phyloP scores from a whole-genome alignment of 2,888 invertebrate species.

The Mamestra brassicae region DNA sequence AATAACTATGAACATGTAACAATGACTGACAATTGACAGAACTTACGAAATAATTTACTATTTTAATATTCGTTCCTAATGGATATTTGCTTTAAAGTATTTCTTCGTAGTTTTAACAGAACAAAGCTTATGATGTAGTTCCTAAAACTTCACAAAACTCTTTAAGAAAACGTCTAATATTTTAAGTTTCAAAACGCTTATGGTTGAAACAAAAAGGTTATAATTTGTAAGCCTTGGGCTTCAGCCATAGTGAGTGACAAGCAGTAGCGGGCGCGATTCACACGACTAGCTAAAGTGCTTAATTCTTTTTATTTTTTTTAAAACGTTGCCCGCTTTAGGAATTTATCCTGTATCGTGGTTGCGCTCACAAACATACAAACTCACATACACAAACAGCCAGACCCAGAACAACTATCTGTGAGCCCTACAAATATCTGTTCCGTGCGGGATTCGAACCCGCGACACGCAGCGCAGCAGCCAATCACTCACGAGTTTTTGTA shows the following conservation, averaged over 20 bases:
- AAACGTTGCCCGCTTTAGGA: too few relatives aligned
- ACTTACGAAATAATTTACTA: background rate
- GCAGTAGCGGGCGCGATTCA: background rate
- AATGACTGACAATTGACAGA: background rate
- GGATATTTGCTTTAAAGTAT: background rate
- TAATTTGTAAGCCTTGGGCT: constrained; percentile 45
- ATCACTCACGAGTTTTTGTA: too few relatives aligned
- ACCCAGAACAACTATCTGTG: too few relatives aligned
- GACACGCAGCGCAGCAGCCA: too few relatives aligned
- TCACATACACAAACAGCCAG: too few relatives aligned
- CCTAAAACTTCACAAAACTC: background rate
- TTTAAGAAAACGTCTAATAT: constrained; percentile 51
- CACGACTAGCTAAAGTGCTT: background rate
- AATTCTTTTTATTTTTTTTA: too few relatives aligned
- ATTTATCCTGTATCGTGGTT: too few relatives aligned
- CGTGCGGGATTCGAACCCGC: too few relatives aligned
- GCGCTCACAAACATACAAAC: too few relatives aligned
- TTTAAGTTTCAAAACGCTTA: constrained; percentile 29
- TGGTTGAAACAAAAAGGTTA: constrained; percentile 33
- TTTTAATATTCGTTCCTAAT: background rate
- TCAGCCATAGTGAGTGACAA: background rate
- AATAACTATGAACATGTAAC: background rate
- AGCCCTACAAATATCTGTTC: too few relatives aligned
- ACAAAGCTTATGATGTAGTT: background rate
- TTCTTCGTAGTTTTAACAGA: background rate